Percentiles rank a stretch among this genome's conserved stretches.
phyloP scores from a whole-genome alignment of 1,140 invertebrate genomes.

The Drosophila suzukii region DNA sequence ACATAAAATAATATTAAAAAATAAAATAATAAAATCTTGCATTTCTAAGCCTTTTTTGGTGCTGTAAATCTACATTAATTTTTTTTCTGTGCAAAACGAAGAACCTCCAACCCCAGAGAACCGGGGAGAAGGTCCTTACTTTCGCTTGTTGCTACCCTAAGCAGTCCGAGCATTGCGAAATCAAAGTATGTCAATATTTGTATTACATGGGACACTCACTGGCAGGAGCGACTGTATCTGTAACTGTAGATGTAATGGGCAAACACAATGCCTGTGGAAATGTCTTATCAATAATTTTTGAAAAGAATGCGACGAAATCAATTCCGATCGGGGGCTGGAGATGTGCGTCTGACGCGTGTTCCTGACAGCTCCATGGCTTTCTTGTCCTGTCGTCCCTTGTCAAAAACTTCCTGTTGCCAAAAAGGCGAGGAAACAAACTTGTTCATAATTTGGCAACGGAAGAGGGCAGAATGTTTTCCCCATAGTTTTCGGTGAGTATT shows the following conservation, averaged over 20 bases:
- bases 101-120: constrained; percentile 9
- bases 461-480: constrained; percentile 2
- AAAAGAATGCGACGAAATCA: constrained; percentile 70
- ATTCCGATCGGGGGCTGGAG: constrained; percentile 32
- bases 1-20: not conserved
- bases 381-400: constrained; percentile 11
- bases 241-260: constrained; percentile 32
- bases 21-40: no score
- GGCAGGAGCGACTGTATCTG: constrained; percentile 2
- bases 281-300: constrained; percentile 79
- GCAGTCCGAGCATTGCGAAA: constrained; percentile 48
- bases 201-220: constrained; percentile 64
- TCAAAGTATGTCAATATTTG: constrained; percentile 80
- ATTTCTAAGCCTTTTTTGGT: no score
- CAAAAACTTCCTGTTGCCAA: constrained; percentile 35
- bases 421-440: constrained; percentile 41
- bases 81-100: constrained; percentile 8
- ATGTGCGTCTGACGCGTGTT: constrained; percentile 64
- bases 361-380: constrained; percentile 63
- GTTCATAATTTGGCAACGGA: constrained; percentile 27
- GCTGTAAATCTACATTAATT: not conserved
- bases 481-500: constrained; percentile 30
- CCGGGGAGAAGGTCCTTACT: constrained; percentile 26
- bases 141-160: constrained; percentile 36
- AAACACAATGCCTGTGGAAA: constrained; percentile 47